These are phyloP conservation scores for Arvicanthis niloticus DNA, from an alignment of 2,113 vertebrate genomes.

Conservation along the genomic window DNA sequence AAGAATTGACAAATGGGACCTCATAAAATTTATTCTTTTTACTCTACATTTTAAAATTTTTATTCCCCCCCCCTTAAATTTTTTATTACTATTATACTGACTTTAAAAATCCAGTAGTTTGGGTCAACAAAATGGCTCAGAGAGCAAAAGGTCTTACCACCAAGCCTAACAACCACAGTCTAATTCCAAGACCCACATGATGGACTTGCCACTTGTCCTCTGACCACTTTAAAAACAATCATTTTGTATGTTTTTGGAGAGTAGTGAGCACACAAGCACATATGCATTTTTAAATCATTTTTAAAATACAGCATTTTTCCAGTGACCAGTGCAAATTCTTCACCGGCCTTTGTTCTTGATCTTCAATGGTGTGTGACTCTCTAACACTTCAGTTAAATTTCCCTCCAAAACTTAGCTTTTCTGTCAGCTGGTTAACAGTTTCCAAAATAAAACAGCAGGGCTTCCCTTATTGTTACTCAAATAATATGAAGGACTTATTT, in stretches of 20 bases:
- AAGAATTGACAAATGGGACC: too few species aligned
- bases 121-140: background rate
- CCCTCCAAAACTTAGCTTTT: constrained; percentile 25
- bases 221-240: background rate
- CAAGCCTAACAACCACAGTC: background rate
- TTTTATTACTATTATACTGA: background rate
- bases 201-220: background rate
- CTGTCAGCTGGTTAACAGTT: background rate
- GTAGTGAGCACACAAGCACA: too few species aligned
- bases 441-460: background rate
- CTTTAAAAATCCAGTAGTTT: background rate
- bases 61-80: too few species aligned
- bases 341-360: background rate
- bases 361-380: background rate
- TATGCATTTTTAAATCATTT: too few species aligned
- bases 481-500: background rate
- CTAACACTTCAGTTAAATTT: background rate
- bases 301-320: background rate
- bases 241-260: too few species aligned
- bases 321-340: background rate
- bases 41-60: background rate
- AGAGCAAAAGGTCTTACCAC: background rate
- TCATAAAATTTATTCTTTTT: background rate
- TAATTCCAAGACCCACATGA: background rate
- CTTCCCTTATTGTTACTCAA: background rate